phyloP scores from a whole-genome alignment of 2,113 vertebrate species.

The Pipra filicauda region DNA sequence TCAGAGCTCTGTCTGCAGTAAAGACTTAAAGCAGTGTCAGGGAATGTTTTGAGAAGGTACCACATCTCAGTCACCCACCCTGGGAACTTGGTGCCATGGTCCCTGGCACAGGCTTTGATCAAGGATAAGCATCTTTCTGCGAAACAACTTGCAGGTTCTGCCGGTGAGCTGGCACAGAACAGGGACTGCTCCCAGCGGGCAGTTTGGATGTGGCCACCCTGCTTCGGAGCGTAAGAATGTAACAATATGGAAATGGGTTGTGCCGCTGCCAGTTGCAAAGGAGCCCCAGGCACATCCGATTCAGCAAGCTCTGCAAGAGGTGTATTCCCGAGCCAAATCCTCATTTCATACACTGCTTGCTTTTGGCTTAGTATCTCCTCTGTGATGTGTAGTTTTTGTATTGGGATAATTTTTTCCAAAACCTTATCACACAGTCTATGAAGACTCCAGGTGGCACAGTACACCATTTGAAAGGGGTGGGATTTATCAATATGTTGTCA shows the following conservation, averaged over 20 bases:
- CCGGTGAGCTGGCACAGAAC: not conserved
- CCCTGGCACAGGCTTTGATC: not conserved
- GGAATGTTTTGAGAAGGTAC: not conserved
- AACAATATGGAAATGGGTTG: not conserved
- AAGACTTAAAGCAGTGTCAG: not conserved
- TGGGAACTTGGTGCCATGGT: not conserved
- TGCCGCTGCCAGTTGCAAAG: not conserved
- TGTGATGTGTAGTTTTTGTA: not conserved
- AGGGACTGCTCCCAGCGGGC: not conserved
- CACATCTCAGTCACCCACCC: not conserved
- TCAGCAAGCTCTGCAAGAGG: not conserved
- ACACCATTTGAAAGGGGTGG: not conserved
- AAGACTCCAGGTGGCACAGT: not conserved
- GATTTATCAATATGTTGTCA: not conserved
- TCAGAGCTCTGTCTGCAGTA: not conserved
- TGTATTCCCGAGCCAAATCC: not conserved
- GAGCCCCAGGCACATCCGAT: not conserved
- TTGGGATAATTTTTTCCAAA: not conserved
- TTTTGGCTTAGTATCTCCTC: not conserved
- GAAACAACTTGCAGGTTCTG: not conserved
- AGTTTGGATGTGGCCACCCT: not conserved
- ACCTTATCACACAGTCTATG: not conserved
- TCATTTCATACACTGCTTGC: not conserved
- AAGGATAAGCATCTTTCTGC: not conserved
- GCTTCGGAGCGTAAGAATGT: not conserved